Evolutionary conservation across 2,113 vertebrate species (phyloP), one percentile per base, ranked within the genome.

Genomic region (Leptosomus discolor): DNA sequence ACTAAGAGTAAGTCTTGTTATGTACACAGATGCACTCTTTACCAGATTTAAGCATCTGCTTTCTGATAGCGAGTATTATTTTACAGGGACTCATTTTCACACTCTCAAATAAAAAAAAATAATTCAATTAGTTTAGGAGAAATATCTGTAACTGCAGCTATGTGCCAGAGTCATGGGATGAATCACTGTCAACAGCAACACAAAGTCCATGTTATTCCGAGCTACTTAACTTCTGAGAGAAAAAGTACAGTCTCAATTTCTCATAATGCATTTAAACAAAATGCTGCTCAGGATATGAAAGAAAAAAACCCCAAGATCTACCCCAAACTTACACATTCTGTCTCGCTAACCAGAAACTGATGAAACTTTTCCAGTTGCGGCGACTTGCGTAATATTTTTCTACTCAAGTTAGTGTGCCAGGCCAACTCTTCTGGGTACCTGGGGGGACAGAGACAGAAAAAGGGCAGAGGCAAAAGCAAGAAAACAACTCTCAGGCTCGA

Each of bases 351-450:
- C 80, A 99, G 98, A 95, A 99, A 99, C 95, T 99, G 99, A 97
- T 99, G 99, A 86, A 99, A 99, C 96, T 99, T 99, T 95, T 99
- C 99, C 96, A 99, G 87, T 4, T 99, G 98, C 0, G 99, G 99
- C 6, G 99, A 99, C 90, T 99, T 99, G 60, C 99, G 98, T 22
- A 99, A 96, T 95, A 99, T 99, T 96, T 99, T 99, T 80, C 99
- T 98, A 95, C 99, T 99, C 97, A 99, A 93, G 95, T 99, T 99
- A n/a, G 99, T 99, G 95, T 99, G 99, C 99, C 99, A 99, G 12
- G 99, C 99, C 93, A 99, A 98, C 85, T 99, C 99, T 75, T 99
- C 99, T 0, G 99, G 99, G 90, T 99, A 99, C 99, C 99, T 99
- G 67, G 15, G 5, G 27, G 76, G 87, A 9, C 20, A 77, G 26